Conservation (phyloP, 1,140 invertebrate genomes). For the Cydia pomonella region DNA sequence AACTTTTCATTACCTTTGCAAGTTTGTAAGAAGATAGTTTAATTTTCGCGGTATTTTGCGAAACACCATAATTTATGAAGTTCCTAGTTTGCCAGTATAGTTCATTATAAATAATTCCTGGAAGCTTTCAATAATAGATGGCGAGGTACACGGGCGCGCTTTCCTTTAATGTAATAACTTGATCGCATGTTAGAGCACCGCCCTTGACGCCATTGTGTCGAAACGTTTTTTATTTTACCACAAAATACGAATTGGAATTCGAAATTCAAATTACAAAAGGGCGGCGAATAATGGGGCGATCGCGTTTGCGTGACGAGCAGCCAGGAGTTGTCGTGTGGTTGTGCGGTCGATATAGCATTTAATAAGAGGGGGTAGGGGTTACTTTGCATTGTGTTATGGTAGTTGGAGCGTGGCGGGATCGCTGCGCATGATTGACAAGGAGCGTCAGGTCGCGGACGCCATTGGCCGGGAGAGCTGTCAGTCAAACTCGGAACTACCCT, state of each 20-base stretch:
- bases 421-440: slow-evolving; percentile 82
- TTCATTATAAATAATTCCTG: slow-evolving; percentile 52
- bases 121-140: slow-evolving; percentile 68
- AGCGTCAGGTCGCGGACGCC: slow-evolving; percentile 82
- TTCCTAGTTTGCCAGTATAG: not conserved
- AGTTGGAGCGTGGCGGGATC: slow-evolving; percentile 45
- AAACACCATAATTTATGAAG: too few relatives aligned
- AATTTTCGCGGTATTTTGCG: too few relatives aligned
- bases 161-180: slow-evolving; percentile 80
- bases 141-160: slow-evolving; percentile 61
- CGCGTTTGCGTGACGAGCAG: slow-evolving; percentile 73
- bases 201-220: slow-evolving; percentile 80
- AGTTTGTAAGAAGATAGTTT: too few relatives aligned
- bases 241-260: slow-evolving; percentile 80
- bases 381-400: slow-evolving; percentile 44
- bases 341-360: slow-evolving; percentile 48
- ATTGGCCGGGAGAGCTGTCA: slow-evolving; percentile 84
- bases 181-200: slow-evolving; percentile 79
- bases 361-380: slow-evolving; percentile 51
- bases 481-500: slow-evolving; percentile 73
- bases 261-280: slow-evolving; percentile 80
- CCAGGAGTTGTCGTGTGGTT: slow-evolving; percentile 51
- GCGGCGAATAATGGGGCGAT: slow-evolving; percentile 78
- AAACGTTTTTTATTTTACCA: slow-evolving; percentile 79
- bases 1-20: too few relatives aligned